Evolutionary conservation across 2,888 invertebrate species (phyloP).

Genomic region (Pristionchus japonicus): DNA sequence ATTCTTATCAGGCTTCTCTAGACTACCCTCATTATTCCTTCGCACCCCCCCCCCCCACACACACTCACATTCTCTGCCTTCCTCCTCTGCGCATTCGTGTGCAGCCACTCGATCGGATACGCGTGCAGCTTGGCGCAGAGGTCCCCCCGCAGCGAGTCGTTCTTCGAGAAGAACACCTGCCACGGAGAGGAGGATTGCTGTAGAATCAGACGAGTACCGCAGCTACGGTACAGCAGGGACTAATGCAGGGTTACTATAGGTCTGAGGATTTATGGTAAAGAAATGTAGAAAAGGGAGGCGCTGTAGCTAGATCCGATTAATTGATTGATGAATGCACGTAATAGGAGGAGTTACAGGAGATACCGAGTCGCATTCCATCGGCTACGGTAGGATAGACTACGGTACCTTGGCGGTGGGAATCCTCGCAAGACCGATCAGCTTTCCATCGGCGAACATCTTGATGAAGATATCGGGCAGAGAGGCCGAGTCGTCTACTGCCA

Average conservation of each 20-base stretch:
- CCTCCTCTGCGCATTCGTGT: conserved; percentile 35
- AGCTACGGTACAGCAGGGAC: no score
- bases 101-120: conserved; percentile 57
- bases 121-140: conserved; percentile 56
- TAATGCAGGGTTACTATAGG: no score
- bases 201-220: no score
- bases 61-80: conserved; percentile 18
- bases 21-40: no score
- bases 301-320: no score
- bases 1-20: no score
- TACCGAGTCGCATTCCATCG: no score
- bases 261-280: no score
- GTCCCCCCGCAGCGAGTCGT: conserved; percentile 54
- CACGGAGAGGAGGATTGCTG: not conserved
- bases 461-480: conserved; percentile 65
- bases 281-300: no score
- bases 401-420: conserved; percentile 59
- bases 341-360: no score
- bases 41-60: no score
- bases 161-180: conserved; percentile 54
- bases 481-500: conserved; percentile 48
- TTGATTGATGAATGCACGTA: no score
- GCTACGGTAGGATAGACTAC: not conserved
- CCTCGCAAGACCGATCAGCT: conserved; percentile 65
- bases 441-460: conserved; percentile 64